Evolutionary conservation across 2,888 invertebrate species (phyloP).

Genomic region (Leistus spinibarbis): DNA sequence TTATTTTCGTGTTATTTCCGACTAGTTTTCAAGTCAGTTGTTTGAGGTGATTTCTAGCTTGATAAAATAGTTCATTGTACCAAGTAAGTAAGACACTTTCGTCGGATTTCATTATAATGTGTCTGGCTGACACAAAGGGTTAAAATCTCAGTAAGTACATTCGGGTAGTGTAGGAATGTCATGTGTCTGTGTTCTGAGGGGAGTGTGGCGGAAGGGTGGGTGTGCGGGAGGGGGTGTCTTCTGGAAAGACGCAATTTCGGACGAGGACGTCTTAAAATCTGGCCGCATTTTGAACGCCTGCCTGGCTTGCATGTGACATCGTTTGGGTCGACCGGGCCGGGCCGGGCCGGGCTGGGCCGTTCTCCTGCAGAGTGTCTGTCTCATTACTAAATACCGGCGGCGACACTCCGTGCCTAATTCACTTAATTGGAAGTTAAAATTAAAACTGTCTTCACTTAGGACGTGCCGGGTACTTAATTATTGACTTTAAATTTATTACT

Average conservation of each 20-base stretch:
- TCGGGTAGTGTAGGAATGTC: neutral
- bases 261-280: constrained; percentile 1
- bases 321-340: neutral
- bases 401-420: constrained; percentile 14
- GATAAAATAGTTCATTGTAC: neutral
- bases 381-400: constrained; percentile 10
- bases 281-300: neutral
- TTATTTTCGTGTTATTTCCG: too few species aligned
- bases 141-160: neutral
- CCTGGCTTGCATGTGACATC: neutral
- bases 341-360: too few species aligned
- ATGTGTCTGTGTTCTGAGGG: neutral
- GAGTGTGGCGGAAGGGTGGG: too few species aligned
- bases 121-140: neutral
- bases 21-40: too few species aligned
- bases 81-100: neutral
- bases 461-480: constrained; percentile 13
- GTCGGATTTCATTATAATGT: neutral
- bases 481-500: constrained; percentile 22
- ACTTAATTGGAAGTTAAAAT: constrained; percentile 19
- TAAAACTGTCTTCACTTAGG: constrained; percentile 17
- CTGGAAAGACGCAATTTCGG: neutral
- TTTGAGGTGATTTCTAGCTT: neutral
- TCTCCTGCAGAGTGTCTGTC: neutral
- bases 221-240: neutral